Base-by-base conservation (phyloP, 2,113 vertebrate species). In the Hippocampus barbouri region DNA sequence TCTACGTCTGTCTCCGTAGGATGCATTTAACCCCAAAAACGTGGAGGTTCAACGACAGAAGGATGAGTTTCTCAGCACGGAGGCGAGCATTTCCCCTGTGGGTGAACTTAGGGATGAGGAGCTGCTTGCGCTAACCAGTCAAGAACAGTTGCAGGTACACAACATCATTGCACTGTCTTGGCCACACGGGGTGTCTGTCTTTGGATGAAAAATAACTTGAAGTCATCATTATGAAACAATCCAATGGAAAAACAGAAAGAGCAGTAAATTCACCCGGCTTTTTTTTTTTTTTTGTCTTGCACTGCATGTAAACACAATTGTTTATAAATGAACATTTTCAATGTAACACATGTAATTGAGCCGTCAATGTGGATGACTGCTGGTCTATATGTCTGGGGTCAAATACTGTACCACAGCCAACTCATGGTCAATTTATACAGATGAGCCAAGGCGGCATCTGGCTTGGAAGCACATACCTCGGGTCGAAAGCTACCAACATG, bases 101-200 rank as follows among this genome's bases (percentile, higher is more conserved):
- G 80, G 86, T 57, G 75, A 78, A 64, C 64, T 90, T 25, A 64
- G 34, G 65, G 86, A 90, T 18, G 79, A 72, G 11, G 76, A 89
- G 23, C 68, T 90, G 0, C 68, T 82, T 60, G 71, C 79, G 20
- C 83, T 90, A 10, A 85, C 86, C 30, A 88, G 87, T 72, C 90
- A 89, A 80, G 89, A 93, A 53, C 91, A 92, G 73, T 83, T 92
- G 2, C 88, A 91, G 92, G 92, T 92, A 88, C 30, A 8, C 3
- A 51, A 12, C n/a, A 10, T 54, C 41, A 5, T 0, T 66, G 38
- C 12, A 12, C n/a, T 57, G 20, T n/a, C 7, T 53, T 47, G 11
- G 45, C 49, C 21, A 23, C 53, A 3, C 21, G 30, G 11, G 11
- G 11, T 38, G 34, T 38, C 34, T 5, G 34, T 38, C 6, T 45